Percentiles rank a stretch among this genome's conserved stretches.
Conservation (phyloP, 2,113 vertebrate genomes). For the Murina feae region DNA sequence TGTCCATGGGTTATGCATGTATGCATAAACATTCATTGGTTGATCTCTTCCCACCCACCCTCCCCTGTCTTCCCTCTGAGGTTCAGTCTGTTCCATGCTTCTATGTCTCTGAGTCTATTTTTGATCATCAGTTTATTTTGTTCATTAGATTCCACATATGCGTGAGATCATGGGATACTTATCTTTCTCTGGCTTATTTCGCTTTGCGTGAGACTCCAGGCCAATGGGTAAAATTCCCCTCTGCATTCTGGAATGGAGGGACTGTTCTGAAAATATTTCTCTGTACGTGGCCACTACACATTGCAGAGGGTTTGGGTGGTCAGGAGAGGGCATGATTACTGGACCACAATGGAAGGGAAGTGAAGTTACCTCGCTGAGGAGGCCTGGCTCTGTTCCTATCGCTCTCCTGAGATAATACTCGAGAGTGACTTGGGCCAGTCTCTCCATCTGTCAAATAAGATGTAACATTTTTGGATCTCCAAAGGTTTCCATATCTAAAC, state of each 20-base stretch:
- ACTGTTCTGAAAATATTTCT: not conserved
- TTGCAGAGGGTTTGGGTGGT: not conserved
- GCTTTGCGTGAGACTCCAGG: not conserved
- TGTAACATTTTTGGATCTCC: not conserved
- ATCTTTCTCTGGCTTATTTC: too few relatives aligned
- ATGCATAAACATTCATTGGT: too few relatives aligned
- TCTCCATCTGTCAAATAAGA: not conserved
- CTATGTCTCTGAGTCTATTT: too few relatives aligned
- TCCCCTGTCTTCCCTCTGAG: too few relatives aligned
- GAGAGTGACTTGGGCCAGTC: not conserved
- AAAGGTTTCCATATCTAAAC: not conserved
- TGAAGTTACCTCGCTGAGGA: too few relatives aligned
- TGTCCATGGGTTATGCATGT: too few relatives aligned
- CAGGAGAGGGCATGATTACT: not conserved
- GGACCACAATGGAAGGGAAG: not conserved
- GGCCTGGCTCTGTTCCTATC: not conserved
- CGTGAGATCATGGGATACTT: too few relatives aligned
- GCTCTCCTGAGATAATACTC: not conserved
- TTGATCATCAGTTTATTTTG: too few relatives aligned
- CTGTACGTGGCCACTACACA: not conserved
- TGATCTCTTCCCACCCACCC: too few relatives aligned
- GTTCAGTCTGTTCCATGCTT: too few relatives aligned
- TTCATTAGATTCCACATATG: too few relatives aligned
- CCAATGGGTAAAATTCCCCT: not conserved
- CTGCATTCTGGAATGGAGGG: not conserved